Evolutionary conservation across 2,888 invertebrate genomes (phyloP).

Genomic region (Mellilla xanthometata): DNA sequence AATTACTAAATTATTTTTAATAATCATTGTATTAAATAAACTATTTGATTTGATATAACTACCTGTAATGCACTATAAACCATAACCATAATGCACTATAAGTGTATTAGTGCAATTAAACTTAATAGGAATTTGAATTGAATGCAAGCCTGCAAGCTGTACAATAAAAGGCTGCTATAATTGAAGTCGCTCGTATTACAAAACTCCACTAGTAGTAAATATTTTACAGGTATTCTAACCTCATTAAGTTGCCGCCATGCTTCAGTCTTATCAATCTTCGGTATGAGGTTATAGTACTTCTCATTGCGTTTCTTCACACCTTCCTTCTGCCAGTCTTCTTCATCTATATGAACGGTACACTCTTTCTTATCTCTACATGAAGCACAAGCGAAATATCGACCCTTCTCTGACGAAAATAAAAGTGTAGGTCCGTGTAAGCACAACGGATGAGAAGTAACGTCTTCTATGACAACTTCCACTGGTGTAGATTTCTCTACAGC

Average conservation of each 20-base stretch:
- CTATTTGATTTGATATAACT: too few relatives aligned
- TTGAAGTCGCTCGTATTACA: too few relatives aligned
- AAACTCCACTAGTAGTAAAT: too few relatives aligned
- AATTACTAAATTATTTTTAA: too few relatives aligned
- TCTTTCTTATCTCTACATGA: slow-evolving; percentile 91
- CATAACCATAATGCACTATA: too few relatives aligned
- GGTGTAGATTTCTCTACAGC: slow-evolving; percentile 44
- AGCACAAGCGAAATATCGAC: slow-evolving; percentile 90
- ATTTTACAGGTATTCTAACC: slow-evolving; percentile 58
- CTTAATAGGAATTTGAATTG: too few relatives aligned
- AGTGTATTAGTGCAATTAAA: too few relatives aligned
- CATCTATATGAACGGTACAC: slow-evolving; percentile 87
- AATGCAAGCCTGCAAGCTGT: too few relatives aligned
- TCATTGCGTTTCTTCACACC: slow-evolving; percentile 68
- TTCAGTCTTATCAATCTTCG: slow-evolving; percentile 77
- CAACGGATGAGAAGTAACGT: slow-evolving; percentile 84
- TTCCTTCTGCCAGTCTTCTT: slow-evolving; percentile 79
- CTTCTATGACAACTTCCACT: slow-evolving; percentile 80
- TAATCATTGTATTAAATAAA: too few relatives aligned
- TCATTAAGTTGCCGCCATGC: slow-evolving; percentile 78
- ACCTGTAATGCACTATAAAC: too few relatives aligned
- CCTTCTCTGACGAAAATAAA: slow-evolving; percentile 84
- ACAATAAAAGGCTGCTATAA: too few relatives aligned
- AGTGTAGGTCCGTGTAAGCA: slow-evolving; percentile 91
- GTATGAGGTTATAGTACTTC: slow-evolving; percentile 68